Conservation (phyloP, 2,888 invertebrate species). For the Idaea dimidiata region DNA sequence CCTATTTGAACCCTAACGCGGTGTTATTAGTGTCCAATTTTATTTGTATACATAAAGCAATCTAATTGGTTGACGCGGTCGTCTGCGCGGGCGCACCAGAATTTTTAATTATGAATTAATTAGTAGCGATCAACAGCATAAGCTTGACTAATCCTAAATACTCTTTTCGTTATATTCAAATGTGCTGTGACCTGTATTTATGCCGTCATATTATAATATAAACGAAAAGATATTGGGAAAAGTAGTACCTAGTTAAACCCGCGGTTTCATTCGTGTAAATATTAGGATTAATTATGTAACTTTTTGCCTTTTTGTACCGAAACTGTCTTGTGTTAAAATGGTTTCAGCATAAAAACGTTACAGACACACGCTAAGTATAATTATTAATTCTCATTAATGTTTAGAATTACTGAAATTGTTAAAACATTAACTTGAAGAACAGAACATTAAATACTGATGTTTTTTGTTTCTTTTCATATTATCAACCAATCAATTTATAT, state of each 20-base stretch:
- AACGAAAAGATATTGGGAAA: not conserved
- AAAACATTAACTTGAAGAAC: too few relatives aligned
- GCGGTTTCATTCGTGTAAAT: too few relatives aligned
- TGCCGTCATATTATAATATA: not conserved
- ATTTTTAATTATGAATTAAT: slow-evolving; percentile 81
- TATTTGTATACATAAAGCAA: slow-evolving; percentile 45
- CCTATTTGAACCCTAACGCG: slow-evolving; percentile 50
- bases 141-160: slow-evolving; percentile 67
- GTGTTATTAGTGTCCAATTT: slow-evolving; percentile 57
- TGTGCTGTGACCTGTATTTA: slow-evolving; percentile 13
- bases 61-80: slow-evolving; percentile 70
- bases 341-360: too few relatives aligned
- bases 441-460: too few relatives aligned
- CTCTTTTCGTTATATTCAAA: slow-evolving; percentile 43
- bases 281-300: too few relatives aligned
- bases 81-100: slow-evolving; percentile 75
- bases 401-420: too few relatives aligned
- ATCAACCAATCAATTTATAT: too few relatives aligned
- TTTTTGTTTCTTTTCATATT: too few relatives aligned
- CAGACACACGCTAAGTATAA: not conserved
- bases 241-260: too few relatives aligned
- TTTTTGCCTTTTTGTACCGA: too few relatives aligned
- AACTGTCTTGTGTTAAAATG: too few relatives aligned
- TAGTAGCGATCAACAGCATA: slow-evolving; percentile 73
- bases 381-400: too few relatives aligned